Conservation (phyloP, 1,140 invertebrate species). For the Matsumurasca onukii region DNA sequence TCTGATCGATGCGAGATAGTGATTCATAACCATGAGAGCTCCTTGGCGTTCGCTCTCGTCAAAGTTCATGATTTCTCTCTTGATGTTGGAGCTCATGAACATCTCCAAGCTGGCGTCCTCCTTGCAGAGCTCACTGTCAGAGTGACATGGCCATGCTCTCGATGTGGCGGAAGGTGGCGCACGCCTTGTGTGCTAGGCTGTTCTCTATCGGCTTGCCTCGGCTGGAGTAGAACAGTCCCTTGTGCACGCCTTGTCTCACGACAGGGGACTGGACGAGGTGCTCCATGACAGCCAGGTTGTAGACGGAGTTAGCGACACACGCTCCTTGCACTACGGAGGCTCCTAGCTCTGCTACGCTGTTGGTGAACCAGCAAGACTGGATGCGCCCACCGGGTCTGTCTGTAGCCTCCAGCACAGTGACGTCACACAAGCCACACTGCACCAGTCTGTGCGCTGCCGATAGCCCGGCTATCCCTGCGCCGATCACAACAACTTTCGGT, state of each 20-base stretch:
- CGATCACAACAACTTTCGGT: conserved; percentile 69
- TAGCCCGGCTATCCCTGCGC: conserved; percentile 73
- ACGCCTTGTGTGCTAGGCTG: conserved; percentile 17
- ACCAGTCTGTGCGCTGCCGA: conserved; percentile 69
- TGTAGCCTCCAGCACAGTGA: conserved; percentile 70
- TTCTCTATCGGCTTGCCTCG: conserved; percentile 25
- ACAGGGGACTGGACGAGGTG: conserved; percentile 57
- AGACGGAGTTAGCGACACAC: conserved; percentile 63
- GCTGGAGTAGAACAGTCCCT: conserved; percentile 41
- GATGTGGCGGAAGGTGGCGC: conserved; percentile 15
- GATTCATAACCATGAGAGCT: conserved; percentile 63
- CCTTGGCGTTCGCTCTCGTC: conserved; percentile 63
- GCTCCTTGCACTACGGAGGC: conserved; percentile 65
- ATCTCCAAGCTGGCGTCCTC: conserved; percentile 60
- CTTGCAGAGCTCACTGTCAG: conserved; percentile 55
- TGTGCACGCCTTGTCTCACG: conserved; percentile 47
- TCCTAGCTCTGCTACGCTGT: conserved; percentile 68
- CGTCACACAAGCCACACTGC: conserved; percentile 67
- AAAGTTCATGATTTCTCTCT: conserved; percentile 65
- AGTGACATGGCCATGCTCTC: conserved; percentile 12
- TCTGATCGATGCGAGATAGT: conserved; percentile 58
- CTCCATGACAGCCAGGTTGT: conserved; percentile 63
- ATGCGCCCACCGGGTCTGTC: conserved; percentile 71
- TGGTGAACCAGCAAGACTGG: conserved; percentile 70
- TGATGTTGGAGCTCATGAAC: conserved; percentile 62